Evolutionary conservation across 2,113 vertebrate species (phyloP), one percentile per base, ranked within the genome.

Genomic region (Canis aureus): DNA sequence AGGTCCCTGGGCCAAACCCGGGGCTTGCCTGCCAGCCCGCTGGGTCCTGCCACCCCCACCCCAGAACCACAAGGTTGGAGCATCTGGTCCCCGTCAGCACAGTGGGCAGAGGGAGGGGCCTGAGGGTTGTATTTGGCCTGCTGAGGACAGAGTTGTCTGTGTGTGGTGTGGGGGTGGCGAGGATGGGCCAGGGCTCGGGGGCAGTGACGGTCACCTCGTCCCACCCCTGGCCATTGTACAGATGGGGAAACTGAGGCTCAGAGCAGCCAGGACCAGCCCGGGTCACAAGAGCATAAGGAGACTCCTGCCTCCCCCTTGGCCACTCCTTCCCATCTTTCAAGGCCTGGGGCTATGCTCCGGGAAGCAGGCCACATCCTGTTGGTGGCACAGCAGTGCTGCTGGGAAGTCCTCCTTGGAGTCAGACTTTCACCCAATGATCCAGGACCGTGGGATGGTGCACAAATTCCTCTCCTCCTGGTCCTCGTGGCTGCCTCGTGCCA

Each of bases 81-180:
- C 97, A 98, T 97, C 96, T 98, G 98, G 97, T 98, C 98, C 96
- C 97, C 81, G 97, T 97, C 98, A 98, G 98, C 97, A 97, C 97
- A 97, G 98, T 93, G 97, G 97, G 97, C 91, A 97, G 94, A 88
- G 92, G 97, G 97, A 96, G 94, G 96, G 94, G 97, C 97, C 89
- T 22, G 89, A 84, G 96, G 96, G 93, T 29, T 96, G 96, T 89
- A 66, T 90, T 96, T 95, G 97, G 98, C 97, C 91, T 84, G 92
- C 86, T 0, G 49, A 97, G 96, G 96, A 98, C 97, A 98, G 97
- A 97, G 92, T 97, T 97, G 97, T 96, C 97, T 97, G 98, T 98
- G 96, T 98, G 98, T 93, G 96, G 97, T 35, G 81, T 83, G 91
- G 95, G 97, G 96, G 88, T 96, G 57, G 92, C 8, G 11, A 17